Evolutionary conservation across 2,888 invertebrate species (phyloP), one percentile per base, ranked within the genome.

Genomic region (Endotricha flammealis): DNA sequence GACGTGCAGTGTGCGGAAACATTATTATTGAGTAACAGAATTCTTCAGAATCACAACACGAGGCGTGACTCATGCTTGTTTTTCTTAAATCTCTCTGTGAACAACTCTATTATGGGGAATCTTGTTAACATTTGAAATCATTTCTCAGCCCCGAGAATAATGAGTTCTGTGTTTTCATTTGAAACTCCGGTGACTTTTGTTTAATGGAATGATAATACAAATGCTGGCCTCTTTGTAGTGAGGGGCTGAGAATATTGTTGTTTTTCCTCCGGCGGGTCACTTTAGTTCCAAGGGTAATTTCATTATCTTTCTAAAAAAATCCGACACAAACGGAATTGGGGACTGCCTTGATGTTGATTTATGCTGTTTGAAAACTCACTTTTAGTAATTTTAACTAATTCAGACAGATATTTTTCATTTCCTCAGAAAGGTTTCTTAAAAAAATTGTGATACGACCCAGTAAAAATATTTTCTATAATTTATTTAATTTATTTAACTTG

Each of bases 141-240:
- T 83, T 82, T 78, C 79, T 78, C 72, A 69, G 72, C 69, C 74
- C 75, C 70, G 65, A 63, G 76, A 80, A 82, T 83, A 82, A 85
- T 82, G 82, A 81, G 78, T 79, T 82, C 77, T 78, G 78, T 78
- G 81, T 82, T 85, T 83, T 83, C 79, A 80, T 81, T 83, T 69
- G 80, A 79, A 85, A 82, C 78, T 72, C 76, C 72, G 75, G 83
- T 83, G 83, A 86, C 85, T 83, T 83, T 83, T 85, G 80, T 83
- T 82, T 83, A 86, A 86, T 86, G 85, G 82, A 86, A 86, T 85
- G 80, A 86, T 85, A 86, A 86, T 83, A 85, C 76, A 67, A 81
- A 78, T 79, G 78, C 72, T 81, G 63, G 69, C 75, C 74, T 76
- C 82, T 82, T 80, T 82, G 82, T 83, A 79, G 81, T 80, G 72